These are phyloP conservation scores for Strongylocentrotus purpuratus DNA, from an alignment of 35 echinoderm and acorn worm species.

Conservation along the genomic window DNA sequence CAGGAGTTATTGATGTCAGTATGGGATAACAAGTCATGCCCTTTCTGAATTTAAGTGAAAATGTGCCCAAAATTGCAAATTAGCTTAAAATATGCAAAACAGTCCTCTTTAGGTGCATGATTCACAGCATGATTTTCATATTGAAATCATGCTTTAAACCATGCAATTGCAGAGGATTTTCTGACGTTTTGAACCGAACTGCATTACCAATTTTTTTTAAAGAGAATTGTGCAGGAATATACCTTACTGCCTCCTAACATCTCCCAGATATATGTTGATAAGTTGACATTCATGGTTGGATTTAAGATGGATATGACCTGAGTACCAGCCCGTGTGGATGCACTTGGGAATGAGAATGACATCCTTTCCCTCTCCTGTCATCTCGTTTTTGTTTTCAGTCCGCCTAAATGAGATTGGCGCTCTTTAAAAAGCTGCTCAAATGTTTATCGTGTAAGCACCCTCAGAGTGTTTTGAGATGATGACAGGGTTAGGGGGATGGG, in stretches of 20 bases:
- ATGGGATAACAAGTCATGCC: not conserved
- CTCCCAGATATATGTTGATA: not conserved
- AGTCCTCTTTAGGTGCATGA: too few relatives aligned
- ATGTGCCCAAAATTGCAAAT: not conserved
- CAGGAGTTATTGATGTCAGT: too few relatives aligned
- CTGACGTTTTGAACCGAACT: too few relatives aligned
- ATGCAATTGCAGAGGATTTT: too few relatives aligned
- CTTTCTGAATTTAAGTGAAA: not conserved
- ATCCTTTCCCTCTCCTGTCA: not conserved
- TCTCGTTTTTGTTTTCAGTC: not conserved
- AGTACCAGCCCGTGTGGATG: not conserved
- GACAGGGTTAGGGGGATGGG: not conserved
- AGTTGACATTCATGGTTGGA: not conserved
- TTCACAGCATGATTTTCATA: too few relatives aligned
- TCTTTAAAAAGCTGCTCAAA: constrained; percentile 41
- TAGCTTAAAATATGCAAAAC: not conserved
- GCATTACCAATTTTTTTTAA: too few relatives aligned
- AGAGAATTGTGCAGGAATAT: not conserved
- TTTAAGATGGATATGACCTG: not conserved
- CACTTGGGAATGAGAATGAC: not conserved
- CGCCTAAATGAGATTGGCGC: constrained; percentile 16
- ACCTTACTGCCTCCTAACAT: not conserved
- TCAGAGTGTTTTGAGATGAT: constrained; percentile 29
- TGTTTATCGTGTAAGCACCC: constrained; percentile 43
- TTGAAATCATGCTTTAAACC: too few relatives aligned